Conservation (phyloP, 2,888 invertebrate genomes). For the Pilophorus perplexus region DNA sequence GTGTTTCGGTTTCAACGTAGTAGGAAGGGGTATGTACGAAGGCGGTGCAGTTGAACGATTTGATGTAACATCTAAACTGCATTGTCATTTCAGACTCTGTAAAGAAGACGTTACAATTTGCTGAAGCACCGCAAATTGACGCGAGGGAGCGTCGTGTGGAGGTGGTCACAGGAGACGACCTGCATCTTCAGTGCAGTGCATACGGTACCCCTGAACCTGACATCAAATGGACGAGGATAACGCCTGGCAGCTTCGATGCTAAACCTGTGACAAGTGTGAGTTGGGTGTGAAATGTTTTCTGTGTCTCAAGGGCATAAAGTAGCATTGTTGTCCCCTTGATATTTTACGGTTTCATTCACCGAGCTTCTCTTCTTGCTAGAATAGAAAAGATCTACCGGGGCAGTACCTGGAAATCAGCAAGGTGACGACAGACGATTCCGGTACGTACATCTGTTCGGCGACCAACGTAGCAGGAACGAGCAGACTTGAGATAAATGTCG, state of each 20-base stretch:
- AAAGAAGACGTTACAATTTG: slow-evolving; percentile 14
- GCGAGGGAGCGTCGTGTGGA: slow-evolving; percentile 14
- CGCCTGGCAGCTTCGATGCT: neutral
- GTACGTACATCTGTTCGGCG: slow-evolving; percentile 60
- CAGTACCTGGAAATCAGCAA: slow-evolving; percentile 49
- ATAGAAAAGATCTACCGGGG: slow-evolving; percentile 24
- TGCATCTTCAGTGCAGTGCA: slow-evolving; percentile 57
- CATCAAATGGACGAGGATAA: slow-evolving; percentile 56
- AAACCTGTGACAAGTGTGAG: slow-evolving; percentile 6
- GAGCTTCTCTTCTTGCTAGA: slow-evolving; percentile 23
- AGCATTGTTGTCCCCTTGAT: neutral
- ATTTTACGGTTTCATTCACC: neutral
- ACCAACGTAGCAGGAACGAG: slow-evolving; percentile 58
- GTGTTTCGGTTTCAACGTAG: slow-evolving; percentile 49
- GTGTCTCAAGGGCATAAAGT: too few relatives aligned
- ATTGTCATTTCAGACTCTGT: slow-evolving; percentile 25
- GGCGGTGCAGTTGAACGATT: neutral
- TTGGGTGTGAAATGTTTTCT: neutral
- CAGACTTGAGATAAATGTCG: slow-evolving; percentile 50
- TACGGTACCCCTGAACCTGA: slow-evolving; percentile 61
- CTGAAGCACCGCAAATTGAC: slow-evolving; percentile 21
- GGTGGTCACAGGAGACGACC: slow-evolving; percentile 50
- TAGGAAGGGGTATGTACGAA: slow-evolving; percentile 43
- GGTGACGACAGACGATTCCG: slow-evolving; percentile 57
- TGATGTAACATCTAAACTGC: neutral